A percentile compares a stretch with the other conserved stretches of the same genome.
Conservation (phyloP, 1,140 invertebrate genomes). For the Probaryconus sp. region DNA sequence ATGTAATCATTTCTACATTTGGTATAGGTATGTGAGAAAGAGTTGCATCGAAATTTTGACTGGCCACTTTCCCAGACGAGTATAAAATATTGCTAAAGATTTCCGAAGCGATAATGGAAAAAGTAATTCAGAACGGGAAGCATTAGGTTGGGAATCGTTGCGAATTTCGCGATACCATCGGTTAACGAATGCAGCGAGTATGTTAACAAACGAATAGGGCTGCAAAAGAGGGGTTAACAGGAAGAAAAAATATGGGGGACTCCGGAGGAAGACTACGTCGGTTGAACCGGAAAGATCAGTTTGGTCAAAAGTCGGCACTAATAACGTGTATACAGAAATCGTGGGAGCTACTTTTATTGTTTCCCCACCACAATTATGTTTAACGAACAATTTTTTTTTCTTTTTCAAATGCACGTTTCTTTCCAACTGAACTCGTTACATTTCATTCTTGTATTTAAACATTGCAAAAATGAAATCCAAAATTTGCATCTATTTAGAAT, state of each 20-base stretch:
- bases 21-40: no score
- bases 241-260: slow-evolving; percentile 47
- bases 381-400: not conserved
- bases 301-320: slow-evolving; percentile 61
- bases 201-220: slow-evolving; percentile 46
- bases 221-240: slow-evolving; percentile 18
- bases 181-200: slow-evolving; percentile 44
- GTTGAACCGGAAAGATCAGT: slow-evolving; percentile 62
- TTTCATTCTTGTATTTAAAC: no score
- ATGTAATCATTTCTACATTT: no score
- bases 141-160: slow-evolving; percentile 56
- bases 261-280: slow-evolving; percentile 42
- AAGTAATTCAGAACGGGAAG: slow-evolving; percentile 54
- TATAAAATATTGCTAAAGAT: slow-evolving; percentile 32
- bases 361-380: not conserved
- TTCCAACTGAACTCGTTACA: no score
- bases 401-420: not conserved
- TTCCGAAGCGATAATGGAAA: slow-evolving; percentile 37
- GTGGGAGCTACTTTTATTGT: slow-evolving; percentile 58
- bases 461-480: no score
- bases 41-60: no score
- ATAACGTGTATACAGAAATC: slow-evolving; percentile 60
- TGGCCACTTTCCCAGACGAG: no score
- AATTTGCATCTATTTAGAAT: no score
- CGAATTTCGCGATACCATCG: slow-evolving; percentile 52